These are phyloP conservation scores for Puma concolor DNA, from an alignment of 2,113 vertebrate species.

Conservation along the genomic window DNA sequence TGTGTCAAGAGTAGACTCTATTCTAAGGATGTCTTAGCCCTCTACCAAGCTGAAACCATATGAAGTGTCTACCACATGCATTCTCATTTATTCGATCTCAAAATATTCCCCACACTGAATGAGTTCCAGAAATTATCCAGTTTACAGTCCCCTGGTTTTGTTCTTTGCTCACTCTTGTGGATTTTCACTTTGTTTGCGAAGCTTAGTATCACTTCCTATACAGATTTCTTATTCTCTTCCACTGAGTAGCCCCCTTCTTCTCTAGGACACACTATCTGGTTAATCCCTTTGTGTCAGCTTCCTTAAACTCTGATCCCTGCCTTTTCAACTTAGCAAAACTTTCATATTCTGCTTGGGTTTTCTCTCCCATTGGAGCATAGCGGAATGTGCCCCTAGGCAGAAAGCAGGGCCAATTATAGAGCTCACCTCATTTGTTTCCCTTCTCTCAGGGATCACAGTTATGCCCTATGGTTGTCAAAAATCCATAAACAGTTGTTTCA, in stretches of 20 bases:
- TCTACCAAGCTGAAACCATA: background rate
- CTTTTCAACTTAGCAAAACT: background rate
- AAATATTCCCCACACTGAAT: background rate
- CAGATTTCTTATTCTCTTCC: background rate
- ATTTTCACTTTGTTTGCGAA: background rate
- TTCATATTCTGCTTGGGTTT: background rate
- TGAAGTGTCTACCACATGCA: background rate
- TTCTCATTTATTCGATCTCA: background rate
- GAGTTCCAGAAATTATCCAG: background rate
- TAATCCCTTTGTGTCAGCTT: background rate
- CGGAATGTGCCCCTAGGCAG: background rate
- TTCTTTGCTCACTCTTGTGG: background rate
- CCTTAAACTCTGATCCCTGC: background rate
- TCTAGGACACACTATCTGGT: background rate
- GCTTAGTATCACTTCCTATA: background rate
- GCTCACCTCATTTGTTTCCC: background rate
- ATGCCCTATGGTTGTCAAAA: background rate
- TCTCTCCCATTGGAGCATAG: background rate
- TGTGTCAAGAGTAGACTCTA: background rate
- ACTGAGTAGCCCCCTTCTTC: background rate
- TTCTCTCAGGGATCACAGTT: background rate
- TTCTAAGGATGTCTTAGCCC: background rate
- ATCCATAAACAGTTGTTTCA: background rate
- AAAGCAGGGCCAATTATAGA: background rate
- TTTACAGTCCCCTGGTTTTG: background rate